Base-by-base conservation (phyloP, 2,888 invertebrate species). In the Ectemnius cavifrons region DNA sequence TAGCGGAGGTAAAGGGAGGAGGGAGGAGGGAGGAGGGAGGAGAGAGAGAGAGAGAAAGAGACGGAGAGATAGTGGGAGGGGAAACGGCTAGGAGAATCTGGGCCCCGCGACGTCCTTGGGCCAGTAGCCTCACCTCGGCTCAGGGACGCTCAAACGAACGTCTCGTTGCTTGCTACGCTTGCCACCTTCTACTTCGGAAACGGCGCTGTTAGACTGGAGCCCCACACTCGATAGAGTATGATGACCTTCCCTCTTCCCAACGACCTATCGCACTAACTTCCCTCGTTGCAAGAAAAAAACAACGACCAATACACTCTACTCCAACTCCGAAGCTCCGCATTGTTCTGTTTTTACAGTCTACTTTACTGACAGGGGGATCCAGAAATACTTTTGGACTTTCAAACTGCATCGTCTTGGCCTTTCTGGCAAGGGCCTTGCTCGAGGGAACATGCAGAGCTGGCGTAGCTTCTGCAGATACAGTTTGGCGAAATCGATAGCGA, bases 61-160 rank as follows among this genome's bases (percentile, higher is more conserved):
- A 13, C 0, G 0, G 52, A 13, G 49, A 13, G 49, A 13, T 5
- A 2, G 52, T 0, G 52, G 16, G 52, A 14, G 52, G 52, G 68
- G 52, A 73, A 71, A 78, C 67, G 74, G 70, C 71, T 37, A 65
- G 18, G 71, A 77, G 73, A 88, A 89, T 89, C 87, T 88, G 89
- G 88, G 87, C 84, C 89, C 87, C 86, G 86, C 85, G 87, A 87
- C 88, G 90, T 87, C 89, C 89, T 89, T 89, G 90, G 86, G 86
- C 76, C 82, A 78, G 83, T 84, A 84, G 84, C 84, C 84, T 80
- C 78, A 65, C 76, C 78, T 75, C 67, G 81, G 77, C 75, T 85
- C 86, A 85, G 85, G 85, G 84, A 79, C 86, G 85, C 84, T 83
- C 80, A 78, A 59, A 77, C 23, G 23, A 23, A 23, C 23, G 3